Base-by-base conservation (phyloP, 2,797 vertebrate genomes). In the Rhyacichthys aspro region DNA sequence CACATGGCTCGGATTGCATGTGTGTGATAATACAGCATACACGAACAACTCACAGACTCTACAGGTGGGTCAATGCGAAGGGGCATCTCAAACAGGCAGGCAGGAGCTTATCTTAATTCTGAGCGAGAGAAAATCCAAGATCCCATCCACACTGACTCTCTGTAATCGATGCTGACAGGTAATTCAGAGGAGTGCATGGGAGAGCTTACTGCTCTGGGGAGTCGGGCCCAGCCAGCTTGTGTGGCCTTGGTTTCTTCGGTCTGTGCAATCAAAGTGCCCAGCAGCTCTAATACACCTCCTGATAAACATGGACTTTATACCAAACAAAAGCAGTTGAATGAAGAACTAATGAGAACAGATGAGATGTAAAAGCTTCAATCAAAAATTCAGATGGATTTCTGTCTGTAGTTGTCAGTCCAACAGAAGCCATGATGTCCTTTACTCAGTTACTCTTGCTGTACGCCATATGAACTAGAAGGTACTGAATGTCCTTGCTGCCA, bases 71-170 rank as follows among this genome's bases (percentile, higher is more conserved):
- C 89, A 92, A 87, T 86, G 23, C n/a, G 28, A 79, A 78, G 85
- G 87, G 86, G 84, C 87, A 89, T 84, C 83, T 74, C 81, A 85
- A 86, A 88, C 82, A 79, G 84, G 82, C 83, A 83, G 81, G 83
- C 85, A 80, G 86, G 72, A 90, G 91, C 90, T 93, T 93, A 92
- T 92, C 92, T 91, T 91, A 92, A 93, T 92, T 91, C 91, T 85
- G 81, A 86, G 82, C 70, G 82, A 87, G 87, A 89, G 91, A 90
- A 91, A 92, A 92, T 91, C 90, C 88, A 77, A 88, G 90, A 92
- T 92, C 87, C 87, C 82, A 84, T 91, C 90, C 89, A 80, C 71
- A 39, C 55, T 42, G 81, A 86, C 83, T 85, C 74, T 63, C 75
- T 73, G 89, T 93, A 93, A 94, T 92, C 85, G 81, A 91, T 91